Evolutionary conservation across 2,888 invertebrate species (phyloP).

Genomic region (Zelleria hepariella): DNA sequence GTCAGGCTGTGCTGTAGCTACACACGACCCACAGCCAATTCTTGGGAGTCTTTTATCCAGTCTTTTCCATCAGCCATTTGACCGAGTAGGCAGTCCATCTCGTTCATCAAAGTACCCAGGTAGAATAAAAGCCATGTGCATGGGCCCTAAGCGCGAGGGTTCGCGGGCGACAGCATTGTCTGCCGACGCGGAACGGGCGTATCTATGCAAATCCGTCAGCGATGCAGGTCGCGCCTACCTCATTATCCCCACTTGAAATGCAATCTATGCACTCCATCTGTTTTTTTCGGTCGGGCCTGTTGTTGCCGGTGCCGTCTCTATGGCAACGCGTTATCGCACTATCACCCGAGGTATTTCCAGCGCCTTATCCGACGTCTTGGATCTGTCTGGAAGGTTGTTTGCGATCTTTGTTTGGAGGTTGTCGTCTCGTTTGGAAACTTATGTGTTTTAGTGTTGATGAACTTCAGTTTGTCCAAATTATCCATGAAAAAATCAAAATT

Average conservation of each 20-base stretch:
- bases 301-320: slow-evolving; percentile 38
- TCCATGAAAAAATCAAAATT: too few relatives aligned
- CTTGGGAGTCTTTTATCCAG: too few relatives aligned
- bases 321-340: slow-evolving; percentile 44
- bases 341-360: not conserved
- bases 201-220: slow-evolving; percentile 59
- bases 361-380: not conserved
- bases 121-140: not conserved
- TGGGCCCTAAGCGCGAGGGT: not conserved
- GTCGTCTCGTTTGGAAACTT: not conserved
- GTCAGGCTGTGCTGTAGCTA: too few relatives aligned
- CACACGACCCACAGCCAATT: too few relatives aligned
- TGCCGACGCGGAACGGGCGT: slow-evolving; percentile 17
- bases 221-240: slow-evolving; percentile 37
- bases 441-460: too few relatives aligned
- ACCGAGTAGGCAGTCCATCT: too few relatives aligned
- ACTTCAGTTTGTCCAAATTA: too few relatives aligned
- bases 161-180: slow-evolving; percentile 6
- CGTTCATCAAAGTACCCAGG: too few relatives aligned
- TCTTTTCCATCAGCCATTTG: too few relatives aligned
- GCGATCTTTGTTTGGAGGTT: not conserved
- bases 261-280: slow-evolving; percentile 66
- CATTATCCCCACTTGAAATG: slow-evolving; percentile 63
- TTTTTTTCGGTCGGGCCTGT: slow-evolving; percentile 56
- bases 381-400: not conserved